A percentile compares a stretch with the other conserved stretches of the same genome.
Conservation (phyloP, 2,888 invertebrate species). For the Onchidella celtica region DNA sequence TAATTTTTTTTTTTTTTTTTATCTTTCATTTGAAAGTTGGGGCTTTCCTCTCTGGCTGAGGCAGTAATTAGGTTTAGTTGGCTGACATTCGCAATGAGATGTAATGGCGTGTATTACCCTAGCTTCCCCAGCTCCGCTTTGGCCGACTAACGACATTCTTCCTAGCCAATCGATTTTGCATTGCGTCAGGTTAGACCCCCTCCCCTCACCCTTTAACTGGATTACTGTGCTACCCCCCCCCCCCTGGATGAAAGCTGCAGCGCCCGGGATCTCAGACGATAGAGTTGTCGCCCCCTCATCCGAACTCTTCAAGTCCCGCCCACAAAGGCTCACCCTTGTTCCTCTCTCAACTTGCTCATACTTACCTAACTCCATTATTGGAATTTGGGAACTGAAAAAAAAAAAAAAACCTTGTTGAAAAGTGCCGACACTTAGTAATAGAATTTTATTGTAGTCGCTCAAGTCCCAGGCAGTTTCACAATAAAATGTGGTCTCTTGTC, state of each 20-base stretch:
- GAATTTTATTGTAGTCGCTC: too few relatives aligned
- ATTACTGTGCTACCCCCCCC: neutral
- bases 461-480: too few relatives aligned
- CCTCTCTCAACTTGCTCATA: neutral
- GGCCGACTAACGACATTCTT: constrained; percentile 4
- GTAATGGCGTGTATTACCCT: constrained; percentile 36
- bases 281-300: neutral
- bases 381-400: too few relatives aligned
- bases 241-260: neutral
- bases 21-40: neutral
- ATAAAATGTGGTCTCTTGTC: too few relatives aligned
- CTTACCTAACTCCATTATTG: too few relatives aligned
- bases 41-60: constrained; percentile 4
- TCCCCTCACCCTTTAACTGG: too few relatives aligned
- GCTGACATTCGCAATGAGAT: constrained; percentile 35
- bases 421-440: too few relatives aligned
- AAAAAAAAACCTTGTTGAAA: too few relatives aligned
- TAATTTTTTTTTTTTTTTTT: too few relatives aligned
- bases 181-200: neutral
- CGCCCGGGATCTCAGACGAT: neutral
- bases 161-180: constrained; percentile 28
- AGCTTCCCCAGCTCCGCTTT: constrained; percentile 10
- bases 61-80: constrained; percentile 6
- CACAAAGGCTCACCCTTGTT: neutral
- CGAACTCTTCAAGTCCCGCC: neutral